phyloP scores from a whole-genome alignment of 2,888 invertebrate species.

The Heteromyza rotundicornis region DNA sequence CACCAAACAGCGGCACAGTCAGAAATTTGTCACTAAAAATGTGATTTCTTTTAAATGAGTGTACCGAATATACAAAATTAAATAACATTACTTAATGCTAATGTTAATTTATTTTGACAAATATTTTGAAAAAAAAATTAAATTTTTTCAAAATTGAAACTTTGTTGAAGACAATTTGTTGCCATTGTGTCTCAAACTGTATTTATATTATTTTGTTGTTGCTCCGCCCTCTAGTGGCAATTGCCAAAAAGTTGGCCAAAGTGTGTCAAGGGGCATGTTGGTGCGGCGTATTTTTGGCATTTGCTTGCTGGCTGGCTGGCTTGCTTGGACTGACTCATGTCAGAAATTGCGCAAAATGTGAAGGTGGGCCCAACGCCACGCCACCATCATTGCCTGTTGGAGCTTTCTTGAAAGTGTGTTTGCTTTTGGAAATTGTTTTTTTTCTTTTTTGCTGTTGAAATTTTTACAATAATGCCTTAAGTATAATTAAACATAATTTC shows the following conservation, averaged over 20 bases:
- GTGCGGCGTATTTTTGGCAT: conserved; percentile 22
- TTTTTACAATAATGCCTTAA: no score
- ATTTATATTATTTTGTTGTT: not conserved
- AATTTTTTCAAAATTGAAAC: no score
- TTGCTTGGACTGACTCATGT: no score
- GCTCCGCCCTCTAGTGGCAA: conserved; percentile 13
- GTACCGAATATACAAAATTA: no score
- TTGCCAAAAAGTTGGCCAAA: conserved; percentile 29
- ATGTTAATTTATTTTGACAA: no score
- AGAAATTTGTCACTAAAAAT: no score
- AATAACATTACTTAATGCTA: no score
- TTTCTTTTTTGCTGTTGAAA: not conserved
- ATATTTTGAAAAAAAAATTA: no score
- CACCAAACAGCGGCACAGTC: no score
- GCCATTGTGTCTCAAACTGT: not conserved
- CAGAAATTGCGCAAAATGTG: not conserved
- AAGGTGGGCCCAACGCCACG: not conserved
- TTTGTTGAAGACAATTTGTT: not conserved
- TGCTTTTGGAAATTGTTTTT: not conserved
- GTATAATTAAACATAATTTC: no score
- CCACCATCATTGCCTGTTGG: not conserved
- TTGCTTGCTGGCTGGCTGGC: no score
- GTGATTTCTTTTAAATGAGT: no score
- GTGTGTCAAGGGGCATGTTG: conserved; percentile 54
- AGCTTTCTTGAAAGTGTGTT: not conserved